These are phyloP conservation scores for Eristalinus sepulchralis DNA, from an alignment of 2,888 invertebrate species.

Conservation along the genomic window DNA sequence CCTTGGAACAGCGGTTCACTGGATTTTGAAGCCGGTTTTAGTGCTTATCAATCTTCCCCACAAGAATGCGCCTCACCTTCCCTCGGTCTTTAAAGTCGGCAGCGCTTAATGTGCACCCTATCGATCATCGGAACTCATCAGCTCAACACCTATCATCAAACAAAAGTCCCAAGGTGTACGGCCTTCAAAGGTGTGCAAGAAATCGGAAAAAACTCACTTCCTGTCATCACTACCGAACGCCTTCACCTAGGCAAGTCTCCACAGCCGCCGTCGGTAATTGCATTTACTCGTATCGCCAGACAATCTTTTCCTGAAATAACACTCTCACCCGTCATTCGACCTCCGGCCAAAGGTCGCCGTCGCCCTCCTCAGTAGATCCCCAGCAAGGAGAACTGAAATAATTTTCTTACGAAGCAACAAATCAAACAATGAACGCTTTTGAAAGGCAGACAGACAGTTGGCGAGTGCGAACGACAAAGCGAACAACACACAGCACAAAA, in stretches of 20 bases:
- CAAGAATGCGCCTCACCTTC: too few species aligned
- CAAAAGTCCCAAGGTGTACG: background rate
- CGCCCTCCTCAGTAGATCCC: background rate
- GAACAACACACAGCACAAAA: background rate
- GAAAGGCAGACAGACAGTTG: constrained; percentile 39
- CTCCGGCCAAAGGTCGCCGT: constrained; percentile 5
- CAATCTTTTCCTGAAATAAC: constrained; percentile 2
- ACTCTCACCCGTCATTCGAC: background rate
- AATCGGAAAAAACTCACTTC: background rate
- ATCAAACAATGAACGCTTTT: constrained; percentile 37
- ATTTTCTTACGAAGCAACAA: constrained; percentile 26
- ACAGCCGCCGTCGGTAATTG: background rate
- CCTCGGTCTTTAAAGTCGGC: too few species aligned
- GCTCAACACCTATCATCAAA: background rate
- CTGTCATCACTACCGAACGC: background rate
- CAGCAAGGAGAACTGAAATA: constrained; percentile 4
- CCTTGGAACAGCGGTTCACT: too few species aligned
- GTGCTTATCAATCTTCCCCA: too few species aligned
- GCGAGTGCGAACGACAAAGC: background rate
- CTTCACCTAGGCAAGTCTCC: background rate
- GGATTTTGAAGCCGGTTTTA: too few species aligned
- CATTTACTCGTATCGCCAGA: background rate
- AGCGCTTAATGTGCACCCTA: too few species aligned
- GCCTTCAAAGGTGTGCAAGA: background rate
- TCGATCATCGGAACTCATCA: too few species aligned